These are phyloP conservation scores for Vanessa cardui DNA, from an alignment of 2,888 invertebrate species.

Conservation along the genomic window DNA sequence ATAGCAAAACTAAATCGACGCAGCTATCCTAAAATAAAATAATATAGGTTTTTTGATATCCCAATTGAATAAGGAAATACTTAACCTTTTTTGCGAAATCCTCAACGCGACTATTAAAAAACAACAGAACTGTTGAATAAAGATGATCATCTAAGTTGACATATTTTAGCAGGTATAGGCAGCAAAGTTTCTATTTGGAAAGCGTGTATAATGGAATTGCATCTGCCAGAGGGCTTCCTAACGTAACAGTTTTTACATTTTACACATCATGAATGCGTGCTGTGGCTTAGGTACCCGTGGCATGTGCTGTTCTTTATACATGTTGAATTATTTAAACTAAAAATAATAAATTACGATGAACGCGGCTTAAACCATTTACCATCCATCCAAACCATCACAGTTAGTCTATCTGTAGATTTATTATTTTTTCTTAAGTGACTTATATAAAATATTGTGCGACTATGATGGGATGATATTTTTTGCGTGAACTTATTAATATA, in stretches of 20 bases:
- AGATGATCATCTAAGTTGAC: not conserved
- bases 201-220: slow-evolving; percentile 33
- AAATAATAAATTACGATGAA: too few species aligned
- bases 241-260: slow-evolving; percentile 32
- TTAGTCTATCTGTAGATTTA: too few species aligned
- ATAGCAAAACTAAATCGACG: not conserved
- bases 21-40: not conserved
- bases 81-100: not conserved
- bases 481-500: too few species aligned
- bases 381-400: too few species aligned
- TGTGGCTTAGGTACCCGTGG: not conserved
- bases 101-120: not conserved
- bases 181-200: slow-evolving; percentile 30
- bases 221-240: slow-evolving; percentile 32
- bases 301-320: too few species aligned
- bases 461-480: too few species aligned
- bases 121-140: not conserved
- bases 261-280: not conserved
- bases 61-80: not conserved
- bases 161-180: not conserved
- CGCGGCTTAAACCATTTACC: too few species aligned
- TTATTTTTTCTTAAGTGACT: too few species aligned
- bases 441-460: too few species aligned
- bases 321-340: too few species aligned
- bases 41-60: not conserved